A percentile compares a stretch with the other conserved stretches of the same genome.
phyloP scores from a whole-genome alignment of 2,797 vertebrate genomes.

The Pseudocheirus occidentalis region DNA sequence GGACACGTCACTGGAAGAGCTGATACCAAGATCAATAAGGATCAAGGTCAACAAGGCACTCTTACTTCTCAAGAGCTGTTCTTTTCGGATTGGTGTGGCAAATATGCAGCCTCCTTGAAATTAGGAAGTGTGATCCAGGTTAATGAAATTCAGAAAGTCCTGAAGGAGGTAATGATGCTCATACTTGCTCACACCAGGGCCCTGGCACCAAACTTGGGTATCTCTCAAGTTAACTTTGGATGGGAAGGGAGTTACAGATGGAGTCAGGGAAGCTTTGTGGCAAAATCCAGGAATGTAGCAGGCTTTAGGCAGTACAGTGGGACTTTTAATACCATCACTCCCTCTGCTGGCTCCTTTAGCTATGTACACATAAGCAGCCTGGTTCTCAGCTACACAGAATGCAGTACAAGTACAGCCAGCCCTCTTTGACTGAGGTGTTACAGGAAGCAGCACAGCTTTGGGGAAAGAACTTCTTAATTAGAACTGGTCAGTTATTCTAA shows the following conservation, averaged over 20 bases:
- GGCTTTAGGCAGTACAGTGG: background rate
- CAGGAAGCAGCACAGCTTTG: background rate
- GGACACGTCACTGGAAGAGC: constrained; percentile 22
- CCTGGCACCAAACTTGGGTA: constrained; percentile 31
- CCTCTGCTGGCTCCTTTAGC: constrained; percentile 78
- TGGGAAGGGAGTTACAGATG: background rate
- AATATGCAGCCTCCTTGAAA: constrained; percentile 59
- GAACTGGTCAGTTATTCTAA: background rate
- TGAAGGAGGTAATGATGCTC: background rate
- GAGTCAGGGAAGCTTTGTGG: background rate
- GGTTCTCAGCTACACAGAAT: background rate
- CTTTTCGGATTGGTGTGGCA: constrained; percentile 58
- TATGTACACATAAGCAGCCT: background rate
- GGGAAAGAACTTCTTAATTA: background rate
- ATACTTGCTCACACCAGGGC: background rate
- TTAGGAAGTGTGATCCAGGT: background rate
- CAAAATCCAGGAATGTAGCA: constrained; percentile 12
- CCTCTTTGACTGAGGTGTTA: background rate
- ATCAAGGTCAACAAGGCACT: constrained; percentile 51
- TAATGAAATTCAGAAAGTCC: background rate
- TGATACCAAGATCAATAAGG: constrained; percentile 13
- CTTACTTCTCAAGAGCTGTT: constrained; percentile 29
- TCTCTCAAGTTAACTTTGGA: constrained; percentile 6
- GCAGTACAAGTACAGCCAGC: background rate
- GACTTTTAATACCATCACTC: constrained; percentile 65